Evolutionary conservation across 2,797 vertebrate species (phyloP).

Genomic region (Dendrocincla tyrannina): DNA sequence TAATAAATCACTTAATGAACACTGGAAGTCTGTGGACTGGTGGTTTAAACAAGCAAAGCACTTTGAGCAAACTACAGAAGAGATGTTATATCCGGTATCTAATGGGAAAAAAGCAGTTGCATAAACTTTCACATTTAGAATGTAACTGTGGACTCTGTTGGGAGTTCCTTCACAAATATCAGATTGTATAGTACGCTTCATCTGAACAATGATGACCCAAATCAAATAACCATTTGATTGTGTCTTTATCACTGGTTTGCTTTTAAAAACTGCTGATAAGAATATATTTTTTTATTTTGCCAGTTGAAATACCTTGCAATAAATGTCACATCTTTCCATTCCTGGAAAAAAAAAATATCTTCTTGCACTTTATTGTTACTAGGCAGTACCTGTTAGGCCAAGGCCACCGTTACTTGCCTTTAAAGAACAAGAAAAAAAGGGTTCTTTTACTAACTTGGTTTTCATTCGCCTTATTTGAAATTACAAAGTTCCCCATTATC

Average conservation of each 20-base stretch:
- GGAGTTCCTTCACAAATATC: not conserved
- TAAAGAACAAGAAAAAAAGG: not conserved
- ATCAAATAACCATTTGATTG: not conserved
- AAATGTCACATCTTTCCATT: not conserved
- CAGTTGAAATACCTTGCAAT: not conserved
- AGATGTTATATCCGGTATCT: not conserved
- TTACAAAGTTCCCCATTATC: not conserved
- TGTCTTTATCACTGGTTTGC: not conserved
- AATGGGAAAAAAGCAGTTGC: not conserved
- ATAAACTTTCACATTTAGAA: not conserved
- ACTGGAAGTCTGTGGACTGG: not conserved
- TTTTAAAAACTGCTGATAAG: not conserved
- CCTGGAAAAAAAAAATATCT: not conserved
- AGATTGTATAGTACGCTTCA: not conserved
- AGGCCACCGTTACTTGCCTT: not conserved
- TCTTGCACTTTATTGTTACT: not conserved
- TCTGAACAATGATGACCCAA: not conserved
- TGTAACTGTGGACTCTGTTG: not conserved
- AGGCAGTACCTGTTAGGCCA: not conserved
- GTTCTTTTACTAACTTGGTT: not conserved
- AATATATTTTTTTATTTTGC: not conserved
- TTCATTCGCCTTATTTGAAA: not conserved
- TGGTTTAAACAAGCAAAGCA: not conserved
- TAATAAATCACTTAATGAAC: not conserved
- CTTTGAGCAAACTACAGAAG: not conserved